Base-by-base conservation (phyloP, 2,797 vertebrate species). In the Lutjanus argentimaculatus region DNA sequence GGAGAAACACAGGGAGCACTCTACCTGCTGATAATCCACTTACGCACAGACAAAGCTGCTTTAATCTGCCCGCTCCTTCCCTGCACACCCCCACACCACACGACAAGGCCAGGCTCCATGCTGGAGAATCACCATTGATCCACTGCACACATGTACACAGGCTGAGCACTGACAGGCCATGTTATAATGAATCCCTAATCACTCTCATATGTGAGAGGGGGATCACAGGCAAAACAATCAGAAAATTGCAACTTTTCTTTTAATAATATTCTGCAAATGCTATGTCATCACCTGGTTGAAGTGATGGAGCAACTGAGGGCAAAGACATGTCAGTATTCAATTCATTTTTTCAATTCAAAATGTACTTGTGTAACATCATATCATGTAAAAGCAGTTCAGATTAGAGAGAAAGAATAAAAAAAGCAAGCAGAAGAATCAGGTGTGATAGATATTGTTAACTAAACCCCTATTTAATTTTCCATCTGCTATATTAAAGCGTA, bases 1-100 rank as follows among this genome's bases (percentile, higher is more conserved):
- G 83, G 82, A 88, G 89, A 93, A 92, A 91, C 90, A 85, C 93
- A 82, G 93, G 90, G 92, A 92, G 94, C 93, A 91, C 90, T 94
- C 93, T 94, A 96, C 95, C 94, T 95, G 93, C 95, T 95, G 94
- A 93, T 96, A 96, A 95, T 96, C 94, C 94, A 95, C 91, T 96
- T 95, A 95, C 70, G 53, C 84, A 87, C 80, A 92, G 92, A 95
- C 94, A 94, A 95, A 95, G 93, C 93, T 86, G 91, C 92, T 94
- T 95, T 95, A 95, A 95, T 95, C 95, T 93, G 81, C 83, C 85
- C 10, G 63, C 87, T 89, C 84, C 72, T 82, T 79, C 73, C 77
- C 74, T 58, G 45, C 82, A 73, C 76, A 62, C 19, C 74, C 86
- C 69, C 77, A 51, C 77, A 19, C 85, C 86, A 87, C 88, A 89